Evolutionary conservation across 2,888 invertebrate genomes (phyloP).

Genomic region (Calameuta idolon): DNA sequence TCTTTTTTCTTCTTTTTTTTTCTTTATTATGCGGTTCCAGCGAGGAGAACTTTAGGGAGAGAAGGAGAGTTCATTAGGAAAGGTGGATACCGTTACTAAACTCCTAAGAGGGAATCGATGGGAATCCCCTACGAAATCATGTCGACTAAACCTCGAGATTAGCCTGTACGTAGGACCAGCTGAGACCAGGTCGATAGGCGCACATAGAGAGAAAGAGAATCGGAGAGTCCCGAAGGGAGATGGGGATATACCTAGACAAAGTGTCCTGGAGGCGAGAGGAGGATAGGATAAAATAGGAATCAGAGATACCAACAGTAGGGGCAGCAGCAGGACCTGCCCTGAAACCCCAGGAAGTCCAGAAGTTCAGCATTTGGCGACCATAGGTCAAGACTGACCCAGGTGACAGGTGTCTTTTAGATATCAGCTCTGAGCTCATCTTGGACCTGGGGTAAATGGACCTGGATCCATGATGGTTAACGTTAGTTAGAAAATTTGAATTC

Average conservation of each 20-base stretch:
- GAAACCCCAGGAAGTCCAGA: not conserved
- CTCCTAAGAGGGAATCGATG: not conserved
- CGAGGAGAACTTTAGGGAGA: not conserved
- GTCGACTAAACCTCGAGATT: constrained; percentile 5
- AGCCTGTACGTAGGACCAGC: constrained; percentile 5
- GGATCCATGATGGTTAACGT: not conserved
- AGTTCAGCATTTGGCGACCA: not conserved
- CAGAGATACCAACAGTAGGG: not conserved
- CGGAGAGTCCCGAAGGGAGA: not conserved
- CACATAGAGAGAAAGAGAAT: not conserved
- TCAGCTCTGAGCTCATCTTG: not conserved
- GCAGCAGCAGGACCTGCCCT: not conserved
- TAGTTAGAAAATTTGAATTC: not conserved
- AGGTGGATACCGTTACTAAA: not conserved
- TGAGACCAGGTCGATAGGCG: constrained; percentile 7
- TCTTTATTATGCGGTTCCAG: not conserved
- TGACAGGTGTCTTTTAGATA: not conserved
- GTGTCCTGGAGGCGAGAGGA: not conserved
- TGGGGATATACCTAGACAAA: not conserved
- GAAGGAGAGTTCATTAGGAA: not conserved
- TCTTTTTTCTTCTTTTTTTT: not conserved
- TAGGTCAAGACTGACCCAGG: not conserved
- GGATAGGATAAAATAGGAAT: not conserved
- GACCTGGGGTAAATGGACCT: not conserved
- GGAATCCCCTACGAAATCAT: constrained; percentile 2